Evolutionary conservation across 2,797 vertebrate genomes (phyloP), one percentile per base, ranked within the genome.

Genomic region (Cossypha caffra): DNA sequence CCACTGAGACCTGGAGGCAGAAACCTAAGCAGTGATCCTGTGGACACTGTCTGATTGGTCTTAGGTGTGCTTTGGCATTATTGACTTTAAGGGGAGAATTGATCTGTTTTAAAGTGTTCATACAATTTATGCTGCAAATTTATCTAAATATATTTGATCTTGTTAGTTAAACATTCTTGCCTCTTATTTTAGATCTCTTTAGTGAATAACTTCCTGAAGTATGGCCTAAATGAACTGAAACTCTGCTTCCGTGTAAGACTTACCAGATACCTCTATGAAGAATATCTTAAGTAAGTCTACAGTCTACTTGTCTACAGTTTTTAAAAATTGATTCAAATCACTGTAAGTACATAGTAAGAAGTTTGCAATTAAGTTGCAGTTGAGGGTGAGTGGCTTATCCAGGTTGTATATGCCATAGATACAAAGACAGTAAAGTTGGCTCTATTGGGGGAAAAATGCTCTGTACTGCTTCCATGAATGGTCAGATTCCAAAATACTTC

Each of bases 161-260:
- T 48, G 11, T 69, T 76, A 67, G 16, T 35, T 71, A 77, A 80
- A 64, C 85, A 40, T 42, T 54, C 6, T 13, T 89, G 11, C 88
- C 17, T 94, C 29, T 86, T 42, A 21, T 95, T 93, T 88, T 98
- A 99, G 99, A 99, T 99, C 74, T 99, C 99, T 86, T 95, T 99
- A 97, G 98, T 99, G 88, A 99, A 99, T 98, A 99, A 99, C 98
- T 99, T 99, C 93, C 96, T 99, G 96, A 99, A 99, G 97, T 98
- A 99, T 93, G 99, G 99, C 51, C 97, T 99, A 72, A 99, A 99
- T 87, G 99, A 99, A 88, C 95, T 99, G 94, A 99, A 99, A 96
- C 98, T 99, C 87, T 98, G 99, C 95, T 99, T 99, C 96, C 98
- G 99, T 74, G 98, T 99, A 84, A 98, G 98, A 84, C 99, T 99